phyloP scores from a whole-genome alignment of 2,797 vertebrate genomes.

The Enteromius mattozi region DNA sequence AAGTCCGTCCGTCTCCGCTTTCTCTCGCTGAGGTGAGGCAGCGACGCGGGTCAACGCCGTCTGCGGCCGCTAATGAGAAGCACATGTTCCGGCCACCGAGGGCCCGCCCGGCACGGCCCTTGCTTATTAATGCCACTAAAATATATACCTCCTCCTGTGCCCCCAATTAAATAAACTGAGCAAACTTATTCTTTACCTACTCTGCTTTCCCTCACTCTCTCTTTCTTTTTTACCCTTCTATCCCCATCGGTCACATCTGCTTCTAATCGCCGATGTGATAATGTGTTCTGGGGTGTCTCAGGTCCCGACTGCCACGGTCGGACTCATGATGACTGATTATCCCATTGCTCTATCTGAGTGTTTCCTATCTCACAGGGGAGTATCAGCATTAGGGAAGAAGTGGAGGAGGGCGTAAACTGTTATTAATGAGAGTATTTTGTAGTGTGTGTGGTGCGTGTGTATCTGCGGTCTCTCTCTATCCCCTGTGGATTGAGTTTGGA shows the following conservation, averaged over 20 bases:
- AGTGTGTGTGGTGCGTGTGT: conserved; percentile 23
- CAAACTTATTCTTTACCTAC: conserved; percentile 24
- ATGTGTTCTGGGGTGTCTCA: conserved; percentile 70
- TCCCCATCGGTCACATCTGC: conserved; percentile 77
- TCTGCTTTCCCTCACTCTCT: conserved; percentile 6
- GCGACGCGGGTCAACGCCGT: conserved; percentile 81
- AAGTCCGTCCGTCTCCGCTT: conserved; percentile 20
- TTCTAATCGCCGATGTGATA: conserved; percentile 83
- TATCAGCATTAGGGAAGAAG: conserved; percentile 23
- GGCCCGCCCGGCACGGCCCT: conserved; percentile 74
- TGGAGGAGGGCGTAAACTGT: conserved; percentile 20
- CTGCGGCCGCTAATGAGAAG: conserved; percentile 80
- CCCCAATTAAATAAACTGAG: conserved; percentile 80
- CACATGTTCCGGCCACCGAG: conserved; percentile 78
- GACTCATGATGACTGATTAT: conserved; percentile 52
- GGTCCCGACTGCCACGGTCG: conserved; percentile 29
- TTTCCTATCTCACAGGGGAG: conserved; percentile 38
- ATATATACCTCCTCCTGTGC: conserved; percentile 87
- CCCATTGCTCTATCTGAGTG: conserved; percentile 42
- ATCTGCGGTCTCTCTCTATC: conserved; percentile 4
- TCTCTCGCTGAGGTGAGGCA: conserved; percentile 71
- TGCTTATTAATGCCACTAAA: conserved; percentile 87
- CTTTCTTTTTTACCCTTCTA: not conserved
- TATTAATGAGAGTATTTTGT: conserved; percentile 49
- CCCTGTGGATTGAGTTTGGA: conserved; percentile 64